Evolutionary conservation across 2,797 vertebrate species (phyloP).

Genomic region (Labeo calbasu): DNA sequence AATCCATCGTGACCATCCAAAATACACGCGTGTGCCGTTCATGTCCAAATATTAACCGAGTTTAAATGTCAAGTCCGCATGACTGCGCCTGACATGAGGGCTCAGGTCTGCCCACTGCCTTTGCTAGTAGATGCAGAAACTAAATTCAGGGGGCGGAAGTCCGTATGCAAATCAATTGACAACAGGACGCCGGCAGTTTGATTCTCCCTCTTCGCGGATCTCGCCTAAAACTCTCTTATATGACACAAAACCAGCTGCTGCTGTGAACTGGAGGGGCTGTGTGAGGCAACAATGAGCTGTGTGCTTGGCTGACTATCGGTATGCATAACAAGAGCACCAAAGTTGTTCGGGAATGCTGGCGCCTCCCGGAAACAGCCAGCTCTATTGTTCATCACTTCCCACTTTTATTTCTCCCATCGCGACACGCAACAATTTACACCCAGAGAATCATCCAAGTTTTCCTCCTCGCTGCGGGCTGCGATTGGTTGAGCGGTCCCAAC

Average conservation of each 20-base stretch:
- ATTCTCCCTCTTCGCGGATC: neutral
- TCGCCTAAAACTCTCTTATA: neutral
- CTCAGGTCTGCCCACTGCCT: constrained; percentile 64
- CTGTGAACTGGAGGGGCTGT: neutral
- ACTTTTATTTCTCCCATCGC: constrained; percentile 68
- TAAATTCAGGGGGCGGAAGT: constrained; percentile 77
- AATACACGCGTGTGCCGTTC: constrained; percentile 15
- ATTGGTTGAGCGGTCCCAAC: constrained; percentile 80
- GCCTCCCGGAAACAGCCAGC: constrained; percentile 49
- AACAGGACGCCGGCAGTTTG: constrained; percentile 55
- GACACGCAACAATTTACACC: constrained; percentile 43
- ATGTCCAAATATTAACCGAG: constrained; percentile 49
- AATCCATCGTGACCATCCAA: constrained; percentile 36
- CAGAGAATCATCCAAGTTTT: constrained; percentile 60
- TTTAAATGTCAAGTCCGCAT: constrained; percentile 64
- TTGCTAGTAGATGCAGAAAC: constrained; percentile 68
- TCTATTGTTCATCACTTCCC: constrained; percentile 70
- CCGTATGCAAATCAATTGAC: constrained; percentile 75
- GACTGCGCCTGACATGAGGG: constrained; percentile 60
- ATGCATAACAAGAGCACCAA: constrained; percentile 36
- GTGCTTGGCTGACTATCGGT: constrained; percentile 43
- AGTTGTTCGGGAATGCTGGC: constrained; percentile 40
- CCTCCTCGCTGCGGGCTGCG: constrained; percentile 45
- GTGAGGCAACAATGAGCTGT: neutral
- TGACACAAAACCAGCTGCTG: constrained; percentile 1